Base-by-base conservation (phyloP, 1,140 invertebrate species). In the Zaprionus ghesquierei region DNA sequence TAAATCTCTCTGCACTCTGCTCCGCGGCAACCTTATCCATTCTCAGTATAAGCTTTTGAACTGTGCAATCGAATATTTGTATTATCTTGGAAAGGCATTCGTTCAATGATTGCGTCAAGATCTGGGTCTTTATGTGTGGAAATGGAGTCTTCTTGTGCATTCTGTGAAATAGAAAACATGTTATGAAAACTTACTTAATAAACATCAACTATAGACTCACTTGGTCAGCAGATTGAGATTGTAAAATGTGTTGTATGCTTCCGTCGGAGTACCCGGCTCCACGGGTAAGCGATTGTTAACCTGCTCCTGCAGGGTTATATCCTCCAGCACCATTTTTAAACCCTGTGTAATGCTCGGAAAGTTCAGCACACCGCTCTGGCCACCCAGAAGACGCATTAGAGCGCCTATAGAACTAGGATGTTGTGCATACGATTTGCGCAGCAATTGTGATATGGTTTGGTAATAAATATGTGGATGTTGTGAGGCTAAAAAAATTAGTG, bases 261-360 rank as follows among this genome's bases (percentile, higher is more conserved):
- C 86, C 3, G 77, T 58, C 5, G 86, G 69, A 6, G 79, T 64
- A 15, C 81, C 82, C 0, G 71, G 20, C 0, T 75, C 55, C 10
- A 58, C 56, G 10, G 78, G 66, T 44, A 90, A 50, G 9, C 90
- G 86, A 69, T 89, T 84, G 58, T 89, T 79, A 0, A 92, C 90
- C 56, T 92, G 90, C 12, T 86, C 86, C 50, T 92, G 77, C 3
- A 92, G 51, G 22, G 85, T 82, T 25, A 92, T 79, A 51, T 90
- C 82, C 33, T 92, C 90, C 5, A 94, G 46, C 0, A 90, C 86
- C 85, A 93, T 93, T 73, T 94, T 92, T 1, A 91, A 85, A 15
- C 92, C 93, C 0, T 91, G 87, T 20, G 93, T 94, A 33, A 93
- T 93, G 1, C 87, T 69, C 0, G 93, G 92, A 74, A 93, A 93